Evolutionary conservation across 1,140 invertebrate genomes (phyloP), one percentile per base, ranked within the genome.

Genomic region (Microplitis demolitor): DNA sequence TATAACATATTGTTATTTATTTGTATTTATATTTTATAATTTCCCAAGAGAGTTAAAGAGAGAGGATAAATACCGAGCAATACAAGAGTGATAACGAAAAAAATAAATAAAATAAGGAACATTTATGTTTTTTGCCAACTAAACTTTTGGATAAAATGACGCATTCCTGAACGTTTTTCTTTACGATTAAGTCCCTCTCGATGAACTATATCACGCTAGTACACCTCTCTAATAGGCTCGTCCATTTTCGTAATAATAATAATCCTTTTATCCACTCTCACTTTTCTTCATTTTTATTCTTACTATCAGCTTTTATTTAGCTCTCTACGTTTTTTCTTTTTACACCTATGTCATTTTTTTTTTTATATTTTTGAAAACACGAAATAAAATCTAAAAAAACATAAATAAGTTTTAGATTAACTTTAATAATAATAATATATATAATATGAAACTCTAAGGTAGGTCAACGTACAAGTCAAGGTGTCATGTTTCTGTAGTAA

Each of bases 181-280:
- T 68, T 31, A 68, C 56, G 54, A 67, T 61, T 33, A 45, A 67
- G 58, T 61, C 62, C 62, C 53, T 64, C 56, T 53, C 53, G 53
- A 67, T 58, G 16, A 53, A 61, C 62, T 60, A 39, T 45, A 72
- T 66, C 33, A n/a, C 51, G n/a, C 24, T 37, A 35, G 24, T 9
- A 24, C n/a, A 64, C 54, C 9, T 34, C 50, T 45, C 50, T 45
- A 31, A 56, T 54, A 72, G 63, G 63, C 51, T 9, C 37, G n/a
- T 58, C n/a, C 8, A 51, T 13, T 33, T 39, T 34, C n/a, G 16
- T 63, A 67, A 67, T 67, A 72, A 45, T 58, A 67, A 67, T 67
- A 72, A 45, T 58, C 35, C 51, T 58, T 61, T 51, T 24, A 50
- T 33, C 31, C 33, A 14, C 64, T 31, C 45, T 51, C 39, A 66